Base-by-base conservation (phyloP, 2,888 invertebrate species). In the Melanchra persicariae region DNA sequence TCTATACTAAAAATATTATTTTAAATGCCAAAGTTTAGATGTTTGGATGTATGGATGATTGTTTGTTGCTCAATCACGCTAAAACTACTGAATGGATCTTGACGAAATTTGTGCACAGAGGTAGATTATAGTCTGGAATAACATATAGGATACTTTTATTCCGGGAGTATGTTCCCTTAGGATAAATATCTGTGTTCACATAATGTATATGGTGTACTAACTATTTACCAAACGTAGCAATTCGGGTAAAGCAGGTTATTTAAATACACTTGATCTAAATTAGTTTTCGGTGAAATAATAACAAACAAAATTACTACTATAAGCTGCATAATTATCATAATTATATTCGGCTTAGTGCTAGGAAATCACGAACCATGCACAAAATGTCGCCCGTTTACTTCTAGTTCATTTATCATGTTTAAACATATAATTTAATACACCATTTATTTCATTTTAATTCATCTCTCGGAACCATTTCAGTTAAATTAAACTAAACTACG, bases 391-490 rank as follows among this genome's bases (percentile, higher is more conserved):
- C 17, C 43, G 43, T 43, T 30, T 17, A 22, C 15, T 30, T 5
- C 30, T 30, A 22, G 22, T 10, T 37, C 9, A 69, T 26, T 47
- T 17, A 19, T 7, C 12, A 15, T n/a, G 17, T 45, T 15, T 22
- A 26, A 30, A 40, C 0, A 15, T 22, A 55, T 8, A 2, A 30
- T 17, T 3, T 19, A 19, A 49, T 52, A 64, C 0, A 1, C 15
- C 63, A 64, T 81, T 54, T 75, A 40, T 70, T 66, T 67, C 59
- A 74, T 68, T 72, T 66, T 67, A 61, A 74, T 68, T 72, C 57
- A 63, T 78, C 54, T 81, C 40, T 34, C 15, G 19, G 8, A 57
- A 73, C 24, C 4, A 52, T 52, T 52, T 26, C 37, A n/a, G 34
- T 67, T 72, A 30, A 45, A 34, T 67, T 72, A 30, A 45, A 34